Base-by-base conservation (phyloP, 2,797 vertebrate genomes). In the Molothrus ater region DNA sequence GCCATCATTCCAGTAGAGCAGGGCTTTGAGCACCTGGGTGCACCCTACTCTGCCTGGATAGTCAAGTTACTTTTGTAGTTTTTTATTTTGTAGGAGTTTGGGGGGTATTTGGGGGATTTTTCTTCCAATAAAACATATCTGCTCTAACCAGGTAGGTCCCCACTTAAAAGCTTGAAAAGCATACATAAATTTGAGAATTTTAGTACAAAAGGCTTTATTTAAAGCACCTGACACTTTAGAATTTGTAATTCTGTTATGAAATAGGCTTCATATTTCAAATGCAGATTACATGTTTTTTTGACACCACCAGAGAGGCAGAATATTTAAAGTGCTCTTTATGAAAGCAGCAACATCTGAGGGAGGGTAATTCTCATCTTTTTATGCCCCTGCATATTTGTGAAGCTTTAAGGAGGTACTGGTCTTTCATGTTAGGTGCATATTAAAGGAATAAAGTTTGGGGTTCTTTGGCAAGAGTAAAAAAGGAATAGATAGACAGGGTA, bases 341-440 rank as follows among this genome's bases (percentile, higher is more conserved):
- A 93, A 94, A 84, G 80, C 61, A 92, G 92, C 80, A 95, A 94
- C 91, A 95, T 95, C 92, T 96, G 93, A 96, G 80, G 95, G 82
- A 97, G 74, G 93, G 80, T 94, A 96, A 91, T 94, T 96, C 91
- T 93, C 73, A n/a, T 84, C 66, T 95, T 79, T 93, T 96, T 94
- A 91, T 93, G 91, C 90, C 76, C 82, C 63, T 95, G 91, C 80
- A 86, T 94, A 92, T 88, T 95, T 96, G 88, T 78, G 91, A 86
- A 73, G 66, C 82, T 93, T 84, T 90, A 88, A 83, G 95, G 85
- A 91, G 81, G 54, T 86, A 48, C 85, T 45, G 9, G 79, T 61
- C 94, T 96, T 93, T 97, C 92, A 96, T 96, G 92, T 96, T 81
- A 88, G 66, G 34, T 60, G 34, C 70, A 66, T 81, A 88, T 91